Base-by-base conservation (phyloP, 2,888 invertebrate genomes). In the Leucoma salicis region DNA sequence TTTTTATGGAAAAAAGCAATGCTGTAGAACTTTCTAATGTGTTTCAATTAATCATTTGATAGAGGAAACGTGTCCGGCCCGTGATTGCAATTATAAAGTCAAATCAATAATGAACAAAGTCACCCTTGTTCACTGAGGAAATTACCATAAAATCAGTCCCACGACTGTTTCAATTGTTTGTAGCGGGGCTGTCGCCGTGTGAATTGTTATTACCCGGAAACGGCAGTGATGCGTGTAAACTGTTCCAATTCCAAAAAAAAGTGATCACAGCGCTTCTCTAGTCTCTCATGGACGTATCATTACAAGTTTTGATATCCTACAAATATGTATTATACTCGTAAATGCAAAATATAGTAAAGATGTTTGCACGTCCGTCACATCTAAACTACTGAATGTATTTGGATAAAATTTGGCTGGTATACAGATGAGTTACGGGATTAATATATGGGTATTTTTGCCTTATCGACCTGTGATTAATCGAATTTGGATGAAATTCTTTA, bases 141-240 rank as follows among this genome's bases (percentile, higher is more conserved):
- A 85, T 86, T 85, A 84, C 74, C 83, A 87, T 86, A 78, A 85
- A 86, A 82, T 80, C 78, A 78, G 73, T 85, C 87, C 78, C 87
- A 87, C 78, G 85, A 70, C 69, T 58, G 64, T 46, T 65, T 67
- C 66, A 63, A 74, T 75, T 75, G 71, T 73, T 63, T 46, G 46
- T 44, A 46, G 59, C 61, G 75, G 67, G 76, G 73, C 76, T 67
- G 73, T 63, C 53, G 57, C 59, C 46, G 63, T 63, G 57, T 56
- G 65, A 67, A 58, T 63, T 53, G 56, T 31, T 40, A 48, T 31
- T 40, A 48, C 46, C 72, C 74, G 86, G 86, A 84, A 78, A 66
- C 57, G 59, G 70, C 74, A 60, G 58, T 75, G 73, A 65, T 47
- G 78, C 86, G 74, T 83, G 78, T 74, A 84, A 87, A 84, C 55